Evolutionary conservation across 2,888 invertebrate species (phyloP).

Genomic region (Epistrophe grossulariae): DNA sequence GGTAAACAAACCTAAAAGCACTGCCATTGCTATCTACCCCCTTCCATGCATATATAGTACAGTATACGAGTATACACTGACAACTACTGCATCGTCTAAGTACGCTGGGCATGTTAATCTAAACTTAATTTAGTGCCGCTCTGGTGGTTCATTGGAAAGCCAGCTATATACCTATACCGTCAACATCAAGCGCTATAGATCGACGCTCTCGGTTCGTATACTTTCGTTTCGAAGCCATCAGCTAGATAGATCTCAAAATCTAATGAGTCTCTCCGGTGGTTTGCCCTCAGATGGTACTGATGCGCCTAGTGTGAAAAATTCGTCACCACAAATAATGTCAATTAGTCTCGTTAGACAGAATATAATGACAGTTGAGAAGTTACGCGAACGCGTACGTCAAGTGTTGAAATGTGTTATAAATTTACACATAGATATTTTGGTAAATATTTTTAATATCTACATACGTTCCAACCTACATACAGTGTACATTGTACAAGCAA

Average conservation of each 20-base stretch:
- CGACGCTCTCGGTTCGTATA: not conserved
- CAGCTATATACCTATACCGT: not conserved
- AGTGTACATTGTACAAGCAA: not conserved
- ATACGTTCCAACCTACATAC: not conserved
- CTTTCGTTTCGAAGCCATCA: constrained; percentile 9
- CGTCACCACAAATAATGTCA: constrained; percentile 74
- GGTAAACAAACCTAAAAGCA: constrained; percentile 36
- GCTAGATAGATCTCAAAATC: constrained; percentile 22
- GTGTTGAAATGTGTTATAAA: constrained; percentile 83
- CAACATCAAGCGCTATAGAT: constrained; percentile 5
- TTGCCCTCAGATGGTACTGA: constrained; percentile 51
- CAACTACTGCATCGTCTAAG: constrained; percentile 49
- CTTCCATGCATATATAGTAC: not conserved
- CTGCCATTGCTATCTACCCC: constrained; percentile 37
- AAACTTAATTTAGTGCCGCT: constrained; percentile 73
- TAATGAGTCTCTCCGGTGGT: constrained; percentile 69
- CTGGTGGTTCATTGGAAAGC: constrained; percentile 55
- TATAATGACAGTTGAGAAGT: constrained; percentile 81
- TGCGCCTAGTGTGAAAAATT: constrained; percentile 46
- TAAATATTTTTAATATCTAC: constrained; percentile 76
- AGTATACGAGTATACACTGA: not conserved
- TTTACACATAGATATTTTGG: constrained; percentile 84
- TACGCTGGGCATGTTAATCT: constrained; percentile 69
- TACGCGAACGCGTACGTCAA: constrained; percentile 82
- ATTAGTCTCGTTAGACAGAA: constrained; percentile 79